Conservation (phyloP, 2,888 invertebrate genomes). For the Chironomus tentans region DNA sequence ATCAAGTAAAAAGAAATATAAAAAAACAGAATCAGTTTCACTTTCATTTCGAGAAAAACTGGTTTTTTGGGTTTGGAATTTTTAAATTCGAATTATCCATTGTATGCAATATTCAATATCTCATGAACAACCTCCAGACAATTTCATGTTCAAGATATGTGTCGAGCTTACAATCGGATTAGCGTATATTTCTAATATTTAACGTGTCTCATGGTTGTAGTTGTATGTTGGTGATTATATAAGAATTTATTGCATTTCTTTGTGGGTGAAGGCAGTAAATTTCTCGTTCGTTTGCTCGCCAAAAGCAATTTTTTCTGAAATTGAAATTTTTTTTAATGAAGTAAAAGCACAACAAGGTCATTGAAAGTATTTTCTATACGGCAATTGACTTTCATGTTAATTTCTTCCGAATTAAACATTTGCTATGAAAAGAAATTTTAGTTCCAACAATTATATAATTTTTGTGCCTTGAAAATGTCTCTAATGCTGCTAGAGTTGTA, state of each 20-base stretch:
- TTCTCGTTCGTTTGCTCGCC: neutral
- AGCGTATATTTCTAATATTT: neutral
- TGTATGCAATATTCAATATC: neutral
- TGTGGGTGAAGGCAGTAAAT: neutral
- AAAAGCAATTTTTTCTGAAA: too few species aligned
- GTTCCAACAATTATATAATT: too few species aligned
- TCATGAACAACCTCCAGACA: neutral
- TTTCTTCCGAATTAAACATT: too few species aligned
- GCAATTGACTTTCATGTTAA: too few species aligned
- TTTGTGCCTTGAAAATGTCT: too few species aligned
- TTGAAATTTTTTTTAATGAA: neutral
- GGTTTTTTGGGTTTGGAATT: neutral
- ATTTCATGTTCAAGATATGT: too few species aligned
- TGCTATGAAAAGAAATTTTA: too few species aligned
- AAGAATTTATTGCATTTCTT: neutral
- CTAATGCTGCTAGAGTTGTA: too few species aligned
- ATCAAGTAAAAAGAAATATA: neutral
- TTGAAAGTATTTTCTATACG: neutral
- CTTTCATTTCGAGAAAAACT: conserved; percentile 1
- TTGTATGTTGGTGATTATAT: neutral
- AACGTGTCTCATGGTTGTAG: neutral
- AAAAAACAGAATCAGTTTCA: conserved; percentile 18
- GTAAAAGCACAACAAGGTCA: neutral
- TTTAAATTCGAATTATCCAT: neutral
- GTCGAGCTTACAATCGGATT: neutral